Base-by-base conservation (phyloP, 2,888 invertebrate species). In the Calameuta pallipes region DNA sequence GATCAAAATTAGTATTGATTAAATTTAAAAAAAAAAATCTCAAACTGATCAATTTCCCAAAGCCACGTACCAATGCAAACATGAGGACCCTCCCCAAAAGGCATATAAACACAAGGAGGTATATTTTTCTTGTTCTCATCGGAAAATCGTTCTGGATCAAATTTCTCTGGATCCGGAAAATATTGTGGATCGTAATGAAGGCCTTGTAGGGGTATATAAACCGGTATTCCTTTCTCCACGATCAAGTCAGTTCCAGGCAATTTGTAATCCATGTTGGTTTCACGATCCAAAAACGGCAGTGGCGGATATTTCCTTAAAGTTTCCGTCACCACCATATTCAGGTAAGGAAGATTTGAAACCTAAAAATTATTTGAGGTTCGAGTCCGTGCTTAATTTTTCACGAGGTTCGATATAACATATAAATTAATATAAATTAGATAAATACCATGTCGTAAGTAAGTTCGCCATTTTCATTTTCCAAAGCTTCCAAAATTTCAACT, bases 61-160 rank as follows among this genome's bases (percentile, higher is more conserved):
- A 15, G 15, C 15, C 4, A 15, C 41, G 41, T 80, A 91, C 91
- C 92, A 15, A 91, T 90, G 37, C 91, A 91, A 12, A 79, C 37
- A n/a, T 86, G 88, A 6, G 91, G 91, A 12, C 91, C 91, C 2
- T 89, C 90, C 1, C 92, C 91, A 37, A 91, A 91, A 0, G 91
- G 90, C 74, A 91, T 81, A 77, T 88, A 91, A 9, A 83, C 83
- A 74, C 81, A 89, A 23, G 86, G 41, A 15, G 83, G 85, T 15
- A 88, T 85, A 1, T 83, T 80, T 9, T 82, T 84, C 79, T 91
- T 92, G 23, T 88, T 89, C 73, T 90, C 90, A 0, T 86, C 85
- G 11, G 81, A 86, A 82, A 92, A 92, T 77, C 92, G 84, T 69
- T 92, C 91, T 0, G 92, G 92, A 83, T 92, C 89, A 81, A 90